Conservation (phyloP, 2,797 vertebrate genomes). For the Sphenopsis melanotis region DNA sequence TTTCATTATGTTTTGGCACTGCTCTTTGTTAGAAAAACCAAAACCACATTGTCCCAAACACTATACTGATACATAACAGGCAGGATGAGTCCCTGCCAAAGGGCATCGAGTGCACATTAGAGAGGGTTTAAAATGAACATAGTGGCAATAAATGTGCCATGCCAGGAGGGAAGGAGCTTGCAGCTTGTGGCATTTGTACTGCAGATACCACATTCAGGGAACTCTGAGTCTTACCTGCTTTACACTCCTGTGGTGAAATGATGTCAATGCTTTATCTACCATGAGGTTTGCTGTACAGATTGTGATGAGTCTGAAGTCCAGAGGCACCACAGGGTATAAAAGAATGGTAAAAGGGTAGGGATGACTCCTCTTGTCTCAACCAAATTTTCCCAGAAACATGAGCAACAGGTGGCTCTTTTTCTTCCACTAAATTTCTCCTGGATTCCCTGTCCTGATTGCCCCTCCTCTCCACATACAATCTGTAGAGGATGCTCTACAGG, state of each 20-base stretch:
- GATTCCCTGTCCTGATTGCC: neutral
- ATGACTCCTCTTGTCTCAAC: neutral
- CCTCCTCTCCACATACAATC: neutral
- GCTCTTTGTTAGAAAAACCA: slow-evolving; percentile 5
- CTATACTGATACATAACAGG: neutral
- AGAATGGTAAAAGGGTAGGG: neutral
- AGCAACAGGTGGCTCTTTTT: neutral
- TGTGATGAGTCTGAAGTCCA: neutral
- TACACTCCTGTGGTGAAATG: neutral
- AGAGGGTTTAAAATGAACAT: neutral
- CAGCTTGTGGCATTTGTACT: neutral
- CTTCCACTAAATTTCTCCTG: neutral
- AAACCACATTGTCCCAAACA: slow-evolving; percentile 7
- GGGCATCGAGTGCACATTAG: neutral
- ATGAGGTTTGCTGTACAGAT: neutral
- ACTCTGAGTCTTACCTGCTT: neutral
- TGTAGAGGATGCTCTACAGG: neutral
- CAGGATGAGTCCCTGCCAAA: neutral
- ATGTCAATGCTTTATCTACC: neutral
- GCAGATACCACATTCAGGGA: neutral
- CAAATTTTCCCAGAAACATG: neutral
- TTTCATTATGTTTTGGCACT: slow-evolving; percentile 1
- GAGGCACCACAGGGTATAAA: neutral
- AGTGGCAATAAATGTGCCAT: neutral
- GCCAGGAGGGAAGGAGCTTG: neutral